Evolutionary conservation across 2,113 vertebrate genomes (phyloP), one percentile per base, ranked within the genome.

Genomic region (Cathartes aura): DNA sequence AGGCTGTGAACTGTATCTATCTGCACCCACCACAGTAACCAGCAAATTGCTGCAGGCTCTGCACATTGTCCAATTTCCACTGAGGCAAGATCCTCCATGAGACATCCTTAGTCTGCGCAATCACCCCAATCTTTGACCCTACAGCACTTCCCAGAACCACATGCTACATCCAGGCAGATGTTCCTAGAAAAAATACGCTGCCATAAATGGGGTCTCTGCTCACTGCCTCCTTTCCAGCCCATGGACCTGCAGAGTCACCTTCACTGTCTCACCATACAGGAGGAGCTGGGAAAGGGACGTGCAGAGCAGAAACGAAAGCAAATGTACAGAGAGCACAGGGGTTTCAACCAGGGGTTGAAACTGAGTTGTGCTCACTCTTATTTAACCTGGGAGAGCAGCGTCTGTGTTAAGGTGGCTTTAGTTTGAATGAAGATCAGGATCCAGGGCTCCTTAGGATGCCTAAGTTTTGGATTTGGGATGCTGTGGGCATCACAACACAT

Each of bases 81-180:
- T 3, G 12, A 52, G 58, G 40, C 9, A 85, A 60, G 8, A n/a
- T 29, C 47, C 29, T 30, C 29, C 62, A 29, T 0, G 1, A 55
- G 42, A 18, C 32, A 38, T 12, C 45, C 30, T 40, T 34, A 45
- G 36, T 5, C 55, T 36, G 36, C 34, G 29, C 55, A 67, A 8
- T 22, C 11, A 34, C 7, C 7, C 11, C 24, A 36, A 0, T 26
- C 50, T 23, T 56, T 72, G 23, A 4, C 30, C 56, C 14, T 58
- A 14, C 13, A 53, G 7, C 42, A 36, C n/a, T 5, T 53, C 15
- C 36, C 62, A 89, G 47, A 70, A 38, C 40, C 30, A 58, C 34
- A 8, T 8, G 8, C 40, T 20, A 9, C 59, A 62, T 38, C 24
- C 63, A 78, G 40, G 29, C 22, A 29, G 27, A 23, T 34, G 19